Evolutionary conservation across 2,888 invertebrate species (phyloP), one percentile per base, ranked within the genome.

Genomic region (Choreutis nemorana): DNA sequence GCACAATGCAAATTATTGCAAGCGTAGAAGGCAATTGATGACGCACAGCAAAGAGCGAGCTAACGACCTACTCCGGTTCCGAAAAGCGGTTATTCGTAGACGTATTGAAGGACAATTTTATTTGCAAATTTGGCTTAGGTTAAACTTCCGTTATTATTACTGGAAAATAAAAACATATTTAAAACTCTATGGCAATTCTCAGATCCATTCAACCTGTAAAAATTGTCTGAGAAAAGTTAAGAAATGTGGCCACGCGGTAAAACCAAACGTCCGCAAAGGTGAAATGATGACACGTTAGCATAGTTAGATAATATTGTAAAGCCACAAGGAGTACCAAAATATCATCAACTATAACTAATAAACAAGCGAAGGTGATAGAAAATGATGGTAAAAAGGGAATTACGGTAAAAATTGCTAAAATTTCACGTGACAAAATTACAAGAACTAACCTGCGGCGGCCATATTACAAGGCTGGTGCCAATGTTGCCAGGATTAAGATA

Each of bases 401-500:
- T 48, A 35, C 36, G 40, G 42, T 33, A 29, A 49, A 50, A 50
- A 46, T 43, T 14, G 26, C 26, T 39, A 37, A 39, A 44, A 47
- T 56, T 55, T 67, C 71, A 77, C 66, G 68, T 81, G 79, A 81
- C 66, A 72, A 77, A 77, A 72, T 70, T 64, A 55, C 53, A 55
- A 56, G 61, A 67, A 84, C 86, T 81, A 84, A 86, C 86, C 86
- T 86, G 85, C 73, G 77, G 85, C 83, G 83, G 86, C 86, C 86
- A 86, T 86, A 81, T 84, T 84, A 82, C 72, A 79, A 75, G 79
- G 80, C 79, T 71, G 67, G 59, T 61, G 62, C 60, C 55, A 49
- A 64, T 70, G 72, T 65, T 78, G 72, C 77, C 75, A 75, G n/a
- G n/a, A n/a, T n/a, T n/a, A n/a, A n/a, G n/a, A n/a, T n/a, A n/a